These are phyloP conservation scores for Furcifer pardalis DNA, from an alignment of 2,797 vertebrate genomes.

Conservation along the genomic window DNA sequence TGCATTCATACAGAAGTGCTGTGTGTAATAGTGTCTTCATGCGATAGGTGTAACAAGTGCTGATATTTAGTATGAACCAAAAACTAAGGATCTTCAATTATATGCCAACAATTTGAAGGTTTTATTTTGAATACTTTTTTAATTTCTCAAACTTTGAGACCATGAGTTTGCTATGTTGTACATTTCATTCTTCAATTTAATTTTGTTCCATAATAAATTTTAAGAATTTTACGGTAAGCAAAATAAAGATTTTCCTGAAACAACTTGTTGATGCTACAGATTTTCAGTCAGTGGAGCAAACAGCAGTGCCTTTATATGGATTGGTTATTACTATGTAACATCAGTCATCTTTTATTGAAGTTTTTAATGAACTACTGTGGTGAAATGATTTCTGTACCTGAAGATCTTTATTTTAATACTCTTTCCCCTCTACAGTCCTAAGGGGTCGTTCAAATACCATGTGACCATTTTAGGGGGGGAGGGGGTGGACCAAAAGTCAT, in stretches of 20 bases:
- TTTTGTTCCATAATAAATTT: not conserved
- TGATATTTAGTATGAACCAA: not conserved
- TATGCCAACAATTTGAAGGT: not conserved
- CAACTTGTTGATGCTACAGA: not conserved
- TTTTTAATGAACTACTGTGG: not conserved
- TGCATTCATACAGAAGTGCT: not conserved
- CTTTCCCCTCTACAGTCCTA: too few relatives aligned
- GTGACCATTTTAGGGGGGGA: too few relatives aligned
- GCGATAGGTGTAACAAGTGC: not conserved
- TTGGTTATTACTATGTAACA: not conserved
- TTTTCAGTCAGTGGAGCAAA: not conserved
- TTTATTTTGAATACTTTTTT: not conserved
- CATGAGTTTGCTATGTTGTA: not conserved
- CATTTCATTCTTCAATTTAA: not conserved
- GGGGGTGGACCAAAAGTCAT: too few relatives aligned
- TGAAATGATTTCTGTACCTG: not conserved
- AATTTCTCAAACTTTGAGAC: not conserved
- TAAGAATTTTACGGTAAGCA: not conserved
- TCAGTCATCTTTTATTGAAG: not conserved
- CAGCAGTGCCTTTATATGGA: not conserved
- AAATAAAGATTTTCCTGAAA: not conserved
- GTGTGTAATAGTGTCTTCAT: not conserved
- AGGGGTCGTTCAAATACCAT: too few relatives aligned
- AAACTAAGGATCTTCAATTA: not conserved
- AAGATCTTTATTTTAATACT: not conserved